Evolutionary conservation across 2,797 vertebrate species (phyloP), one percentile per base, ranked within the genome.

Genomic region (Enteromius radiatus): DNA sequence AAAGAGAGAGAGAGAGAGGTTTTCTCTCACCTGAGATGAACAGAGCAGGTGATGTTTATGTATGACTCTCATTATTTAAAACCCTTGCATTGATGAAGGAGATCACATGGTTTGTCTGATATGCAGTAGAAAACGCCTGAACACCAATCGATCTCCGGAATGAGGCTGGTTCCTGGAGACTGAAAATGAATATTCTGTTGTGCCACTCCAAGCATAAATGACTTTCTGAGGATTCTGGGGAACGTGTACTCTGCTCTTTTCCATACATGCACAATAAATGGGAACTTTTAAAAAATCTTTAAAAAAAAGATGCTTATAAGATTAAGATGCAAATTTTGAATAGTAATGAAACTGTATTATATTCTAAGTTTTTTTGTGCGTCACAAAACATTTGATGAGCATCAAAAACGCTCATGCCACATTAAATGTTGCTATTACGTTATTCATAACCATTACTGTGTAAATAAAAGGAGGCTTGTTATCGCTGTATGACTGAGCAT

Each of bases 31-130:
- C 83, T 41, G 80, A 89, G 84, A 85, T 78, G 89, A 93, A 93
- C 89, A 93, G 92, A 84, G 21, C 85, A 90, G 90, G 88, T 92
- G 82, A 93, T 94, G 92, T 93, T 94, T 94, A 94, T 94, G 90
- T 91, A 94, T 93, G 92, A 76, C 54, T 64, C 67, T 49, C 47
- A 28, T 76, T 82, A 71, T 80, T 80, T 80, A 78, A 56, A 78
- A 26, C 65, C 47, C 74, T 54, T 70, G 14, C 49, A 6, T 74
- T 52, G 23, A 56, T 47, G 45, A 52, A 52, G 17, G 17, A 43
- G 79, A 75, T 77, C 54, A 64, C 64, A 71, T 15, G 41, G 49
- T 71, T 28, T 17, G 68, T 10, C 70, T 78, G 77, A 83, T 70
- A 70, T 80, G 45, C n/a, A 64, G 26, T 2, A 33, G 56, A 33